Percentiles rank a stretch among this genome's conserved stretches.
phyloP scores from a whole-genome alignment of 2,797 vertebrate species.

The Cheracebus regulus region DNA sequence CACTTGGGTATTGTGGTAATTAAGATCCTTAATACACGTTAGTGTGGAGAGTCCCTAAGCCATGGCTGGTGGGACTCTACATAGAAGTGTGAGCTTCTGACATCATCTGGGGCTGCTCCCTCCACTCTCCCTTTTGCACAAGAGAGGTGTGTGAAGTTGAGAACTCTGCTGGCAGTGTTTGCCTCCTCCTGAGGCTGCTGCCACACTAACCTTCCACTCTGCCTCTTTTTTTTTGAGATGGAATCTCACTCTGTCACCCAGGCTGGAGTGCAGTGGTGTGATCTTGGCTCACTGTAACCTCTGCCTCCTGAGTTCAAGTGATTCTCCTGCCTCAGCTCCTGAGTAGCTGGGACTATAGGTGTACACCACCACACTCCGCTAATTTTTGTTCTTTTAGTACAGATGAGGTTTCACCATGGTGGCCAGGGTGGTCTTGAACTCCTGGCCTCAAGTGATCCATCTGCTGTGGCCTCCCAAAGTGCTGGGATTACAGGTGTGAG shows the following conservation, averaged over 20 bases:
- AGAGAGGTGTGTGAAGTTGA: background rate
- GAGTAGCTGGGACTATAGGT: background rate
- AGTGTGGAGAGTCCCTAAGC: background rate
- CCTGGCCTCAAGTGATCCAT: background rate
- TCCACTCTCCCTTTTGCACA: background rate
- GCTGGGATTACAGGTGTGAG: background rate
- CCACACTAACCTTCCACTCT: background rate
- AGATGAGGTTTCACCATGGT: background rate
- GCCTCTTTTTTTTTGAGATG: background rate
- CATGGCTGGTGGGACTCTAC: rapidly evolving
- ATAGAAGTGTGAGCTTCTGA: background rate
- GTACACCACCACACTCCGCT: background rate
- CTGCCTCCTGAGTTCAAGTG: background rate
- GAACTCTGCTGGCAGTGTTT: background rate
- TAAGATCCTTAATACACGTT: background rate
- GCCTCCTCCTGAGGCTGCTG: rapidly evolving
- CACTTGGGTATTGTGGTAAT: background rate
- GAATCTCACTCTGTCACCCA: background rate
- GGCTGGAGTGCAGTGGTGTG: background rate
- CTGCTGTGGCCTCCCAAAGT: background rate
- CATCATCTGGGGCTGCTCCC: background rate
- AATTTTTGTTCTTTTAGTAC: background rate
- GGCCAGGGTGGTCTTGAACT: background rate
- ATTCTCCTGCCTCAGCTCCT: background rate
- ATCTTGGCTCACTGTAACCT: background rate